Conservation (phyloP, 2,113 vertebrate species). For the Marmota monax region DNA sequence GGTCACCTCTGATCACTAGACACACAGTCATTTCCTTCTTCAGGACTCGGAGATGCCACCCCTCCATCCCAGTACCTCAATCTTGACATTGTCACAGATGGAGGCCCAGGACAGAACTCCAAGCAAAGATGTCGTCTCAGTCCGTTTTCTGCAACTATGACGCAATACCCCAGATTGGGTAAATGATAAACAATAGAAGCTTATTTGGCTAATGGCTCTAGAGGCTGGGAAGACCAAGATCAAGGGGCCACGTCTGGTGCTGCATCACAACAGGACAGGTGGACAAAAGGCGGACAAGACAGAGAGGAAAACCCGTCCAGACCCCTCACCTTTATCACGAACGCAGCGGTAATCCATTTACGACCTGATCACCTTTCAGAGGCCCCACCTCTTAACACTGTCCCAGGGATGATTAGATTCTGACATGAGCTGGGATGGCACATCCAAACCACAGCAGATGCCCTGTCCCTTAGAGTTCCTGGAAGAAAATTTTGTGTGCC, state of each 20-base stretch:
- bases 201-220: neutral
- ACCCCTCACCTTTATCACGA: neutral
- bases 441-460: neutral
- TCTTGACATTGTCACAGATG: too few relatives aligned
- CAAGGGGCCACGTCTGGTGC: neutral
- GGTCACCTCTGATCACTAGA: neutral
- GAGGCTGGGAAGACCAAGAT: neutral
- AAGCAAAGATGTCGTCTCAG: neutral
- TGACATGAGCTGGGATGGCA: neutral
- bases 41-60: neutral
- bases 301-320: neutral
- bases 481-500: neutral
- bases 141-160: neutral
- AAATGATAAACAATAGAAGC: neutral
- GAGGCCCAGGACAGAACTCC: neutral
- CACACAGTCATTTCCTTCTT: neutral
- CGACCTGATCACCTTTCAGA: neutral
- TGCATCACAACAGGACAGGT: neutral
- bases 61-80: neutral
- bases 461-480: neutral
- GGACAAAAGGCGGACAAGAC: neutral
- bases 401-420: neutral
- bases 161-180: neutral
- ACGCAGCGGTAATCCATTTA: too few relatives aligned
- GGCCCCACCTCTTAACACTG: neutral